Evolutionary conservation across 2,888 invertebrate species (phyloP).

Genomic region (Phragmatobia fuliginosa): DNA sequence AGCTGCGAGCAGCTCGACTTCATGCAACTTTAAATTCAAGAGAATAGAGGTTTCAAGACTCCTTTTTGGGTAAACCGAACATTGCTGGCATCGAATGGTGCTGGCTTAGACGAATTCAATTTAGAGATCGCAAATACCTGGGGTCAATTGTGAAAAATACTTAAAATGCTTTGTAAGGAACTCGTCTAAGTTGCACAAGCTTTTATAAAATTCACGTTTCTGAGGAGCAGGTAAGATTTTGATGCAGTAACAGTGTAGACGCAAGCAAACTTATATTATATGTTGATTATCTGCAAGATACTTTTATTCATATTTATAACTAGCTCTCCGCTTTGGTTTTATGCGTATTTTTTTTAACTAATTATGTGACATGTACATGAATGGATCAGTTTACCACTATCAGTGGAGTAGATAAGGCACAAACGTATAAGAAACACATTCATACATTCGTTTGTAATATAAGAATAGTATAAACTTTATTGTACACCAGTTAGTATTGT

Average conservation of each 20-base stretch:
- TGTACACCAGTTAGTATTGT: too few species aligned
- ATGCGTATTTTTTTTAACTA: too few species aligned
- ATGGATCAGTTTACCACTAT: too few species aligned
- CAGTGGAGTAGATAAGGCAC: not conserved
- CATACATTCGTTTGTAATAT: too few species aligned
- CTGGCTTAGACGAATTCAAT: slow-evolving; percentile 41
- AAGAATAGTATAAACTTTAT: too few species aligned
- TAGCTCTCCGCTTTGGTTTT: not conserved
- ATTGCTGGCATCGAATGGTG: slow-evolving; percentile 34
- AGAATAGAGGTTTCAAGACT: slow-evolving; percentile 34
- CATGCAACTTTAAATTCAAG: slow-evolving; percentile 41
- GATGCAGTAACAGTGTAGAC: not conserved
- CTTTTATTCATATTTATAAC: not conserved
- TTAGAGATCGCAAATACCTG: slow-evolving; percentile 33
- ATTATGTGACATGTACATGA: too few species aligned
- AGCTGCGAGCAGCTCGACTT: slow-evolving; percentile 19
- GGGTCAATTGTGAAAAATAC: slow-evolving; percentile 39
- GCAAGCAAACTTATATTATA: not conserved
- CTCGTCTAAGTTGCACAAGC: slow-evolving; percentile 1
- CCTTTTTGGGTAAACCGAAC: slow-evolving; percentile 35
- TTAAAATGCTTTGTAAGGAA: slow-evolving; percentile 24
- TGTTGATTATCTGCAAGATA: not conserved
- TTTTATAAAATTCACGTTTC: slow-evolving; percentile 19
- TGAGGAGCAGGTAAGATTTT: not conserved
- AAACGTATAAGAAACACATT: not conserved